Evolutionary conservation across 2,888 invertebrate genomes (phyloP).

Genomic region (Tetanocera ferruginea): DNA sequence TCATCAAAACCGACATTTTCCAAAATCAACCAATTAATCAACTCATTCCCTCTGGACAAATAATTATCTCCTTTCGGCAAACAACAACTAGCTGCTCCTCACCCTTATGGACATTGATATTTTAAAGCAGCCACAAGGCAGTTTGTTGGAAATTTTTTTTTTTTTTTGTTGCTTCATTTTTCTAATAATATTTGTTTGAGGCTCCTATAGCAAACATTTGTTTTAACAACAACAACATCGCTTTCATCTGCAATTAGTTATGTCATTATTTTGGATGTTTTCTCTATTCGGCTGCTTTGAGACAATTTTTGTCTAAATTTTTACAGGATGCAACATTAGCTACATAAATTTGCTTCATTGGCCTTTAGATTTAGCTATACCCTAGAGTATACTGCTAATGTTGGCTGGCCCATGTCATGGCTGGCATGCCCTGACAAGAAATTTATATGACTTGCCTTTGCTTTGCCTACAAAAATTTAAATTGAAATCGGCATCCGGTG

Average conservation of each 20-base stretch:
- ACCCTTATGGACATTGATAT: slow-evolving; percentile 31
- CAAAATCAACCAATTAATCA: slow-evolving; percentile 47
- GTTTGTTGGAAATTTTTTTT: not conserved
- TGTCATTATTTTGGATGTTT: too few relatives aligned
- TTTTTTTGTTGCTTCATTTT: not conserved
- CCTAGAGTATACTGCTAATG: too few relatives aligned
- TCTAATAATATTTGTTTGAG: too few relatives aligned
- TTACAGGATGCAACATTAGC: too few relatives aligned
- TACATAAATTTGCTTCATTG: too few relatives aligned
- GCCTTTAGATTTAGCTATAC: too few relatives aligned
- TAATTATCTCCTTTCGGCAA: slow-evolving; percentile 41
- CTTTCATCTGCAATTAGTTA: not conserved
- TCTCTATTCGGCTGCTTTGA: too few relatives aligned
- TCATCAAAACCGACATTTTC: slow-evolving; percentile 34
- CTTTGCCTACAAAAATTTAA: not conserved
- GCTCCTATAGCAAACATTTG: not conserved
- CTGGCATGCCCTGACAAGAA: too few relatives aligned
- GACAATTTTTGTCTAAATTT: too few relatives aligned
- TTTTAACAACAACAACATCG: not conserved
- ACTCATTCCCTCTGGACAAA: slow-evolving; percentile 46
- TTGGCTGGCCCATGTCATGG: too few relatives aligned
- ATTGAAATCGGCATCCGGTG: slow-evolving; percentile 4
- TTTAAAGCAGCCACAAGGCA: not conserved
- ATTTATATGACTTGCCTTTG: not conserved
- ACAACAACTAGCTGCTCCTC: slow-evolving; percentile 33